Percentiles rank a stretch among this genome's conserved stretches.
These are phyloP conservation scores for Champsocephalus esox DNA, from an alignment of 2,797 vertebrate species.

Conservation along the genomic window DNA sequence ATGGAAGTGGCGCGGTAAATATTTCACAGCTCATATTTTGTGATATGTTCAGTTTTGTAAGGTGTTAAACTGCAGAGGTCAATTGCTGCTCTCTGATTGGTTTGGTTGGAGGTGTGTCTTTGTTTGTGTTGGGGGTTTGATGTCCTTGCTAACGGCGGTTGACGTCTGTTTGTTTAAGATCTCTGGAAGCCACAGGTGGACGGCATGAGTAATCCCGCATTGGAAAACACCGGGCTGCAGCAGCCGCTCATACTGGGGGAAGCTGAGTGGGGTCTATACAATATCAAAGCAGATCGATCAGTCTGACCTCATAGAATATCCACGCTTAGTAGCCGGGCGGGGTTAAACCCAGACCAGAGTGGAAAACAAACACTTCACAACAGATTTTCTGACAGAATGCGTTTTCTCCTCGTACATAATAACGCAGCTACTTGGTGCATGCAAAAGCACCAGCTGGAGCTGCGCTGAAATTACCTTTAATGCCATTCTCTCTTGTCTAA, in stretches of 20 bases:
- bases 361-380: slow-evolving; percentile 53
- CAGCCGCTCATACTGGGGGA: slow-evolving; percentile 46
- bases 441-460: slow-evolving; percentile 58
- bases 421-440: slow-evolving; percentile 47
- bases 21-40: slow-evolving; percentile 45
- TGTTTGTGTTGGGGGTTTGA: background rate
- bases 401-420: slow-evolving; percentile 40
- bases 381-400: slow-evolving; percentile 29
- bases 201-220: slow-evolving; percentile 44
- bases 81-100: slow-evolving; percentile 38
- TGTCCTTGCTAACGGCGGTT: slow-evolving; percentile 9
- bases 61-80: slow-evolving; percentile 54
- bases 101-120: background rate
- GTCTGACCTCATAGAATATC: slow-evolving; percentile 56
- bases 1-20: slow-evolving; percentile 45
- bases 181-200: slow-evolving; percentile 51
- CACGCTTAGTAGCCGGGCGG: slow-evolving; percentile 29
- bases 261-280: slow-evolving; percentile 63
- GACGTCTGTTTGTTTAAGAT: slow-evolving; percentile 27
- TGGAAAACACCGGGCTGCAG: slow-evolving; percentile 39
- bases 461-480: slow-evolving; percentile 69
- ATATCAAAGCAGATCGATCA: slow-evolving; percentile 73
- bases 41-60: slow-evolving; percentile 39
- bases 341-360: slow-evolving; percentile 58
- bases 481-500: slow-evolving; percentile 72